These are phyloP conservation scores for Chymomyza amoena DNA, from an alignment of 2,888 invertebrate species.

Conservation along the genomic window DNA sequence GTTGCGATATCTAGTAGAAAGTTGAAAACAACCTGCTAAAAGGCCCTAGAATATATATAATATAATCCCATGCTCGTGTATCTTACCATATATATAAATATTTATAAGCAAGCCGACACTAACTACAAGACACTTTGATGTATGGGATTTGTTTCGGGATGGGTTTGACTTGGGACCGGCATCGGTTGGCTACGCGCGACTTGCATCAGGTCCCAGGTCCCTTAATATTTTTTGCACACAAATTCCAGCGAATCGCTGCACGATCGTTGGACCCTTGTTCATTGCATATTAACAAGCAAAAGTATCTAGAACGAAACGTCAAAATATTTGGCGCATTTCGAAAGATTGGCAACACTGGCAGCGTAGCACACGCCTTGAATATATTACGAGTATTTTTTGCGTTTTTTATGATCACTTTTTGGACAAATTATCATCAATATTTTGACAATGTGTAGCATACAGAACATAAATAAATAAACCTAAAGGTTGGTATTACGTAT, in stretches of 20 bases:
- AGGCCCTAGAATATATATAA: slow-evolving; percentile 4
- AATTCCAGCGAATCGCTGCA: background rate
- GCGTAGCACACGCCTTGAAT: slow-evolving; percentile 44
- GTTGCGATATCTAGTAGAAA: slow-evolving; percentile 51
- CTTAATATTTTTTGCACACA: background rate
- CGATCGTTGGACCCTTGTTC: slow-evolving; percentile 10
- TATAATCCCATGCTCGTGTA: too few relatives aligned
- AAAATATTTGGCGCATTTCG: slow-evolving; percentile 66
- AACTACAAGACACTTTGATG: slow-evolving; percentile 70
- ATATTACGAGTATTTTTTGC: slow-evolving; percentile 3
- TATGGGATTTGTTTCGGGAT: slow-evolving; percentile 36
- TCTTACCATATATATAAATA: slow-evolving; percentile 48
- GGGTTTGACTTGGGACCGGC: background rate
- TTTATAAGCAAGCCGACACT: slow-evolving; percentile 59
- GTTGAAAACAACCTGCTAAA: slow-evolving; percentile 20
- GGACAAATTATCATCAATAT: slow-evolving; percentile 22
- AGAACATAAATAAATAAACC: background rate
- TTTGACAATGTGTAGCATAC: background rate
- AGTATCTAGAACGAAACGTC: slow-evolving; percentile 64
- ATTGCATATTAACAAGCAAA: slow-evolving; percentile 28
- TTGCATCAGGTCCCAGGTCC: background rate
- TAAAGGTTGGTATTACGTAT: background rate
- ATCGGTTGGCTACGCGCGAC: slow-evolving; percentile 6
- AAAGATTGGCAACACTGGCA: background rate
- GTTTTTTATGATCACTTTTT: background rate